Evolutionary conservation across 2,888 invertebrate genomes (phyloP).

Genomic region (Rosalia funebris): DNA sequence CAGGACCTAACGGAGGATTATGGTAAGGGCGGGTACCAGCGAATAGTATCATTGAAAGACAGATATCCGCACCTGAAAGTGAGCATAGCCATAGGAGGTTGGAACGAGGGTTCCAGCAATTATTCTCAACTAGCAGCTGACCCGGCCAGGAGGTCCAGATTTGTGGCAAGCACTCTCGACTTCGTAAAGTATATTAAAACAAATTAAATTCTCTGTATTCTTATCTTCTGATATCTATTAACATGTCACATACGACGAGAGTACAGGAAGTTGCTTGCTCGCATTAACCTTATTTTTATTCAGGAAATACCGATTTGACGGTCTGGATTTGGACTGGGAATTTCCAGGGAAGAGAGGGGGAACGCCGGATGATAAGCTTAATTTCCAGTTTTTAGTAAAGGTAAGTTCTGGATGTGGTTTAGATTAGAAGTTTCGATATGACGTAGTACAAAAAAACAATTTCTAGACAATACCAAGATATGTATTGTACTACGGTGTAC

Average conservation of each 20-base stretch:
- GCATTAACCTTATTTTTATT: slow-evolving; percentile 45
- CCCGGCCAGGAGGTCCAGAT: slow-evolving; percentile 70
- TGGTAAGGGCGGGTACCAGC: slow-evolving; percentile 77
- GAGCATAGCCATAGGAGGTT: slow-evolving; percentile 86
- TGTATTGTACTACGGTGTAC: too few species aligned
- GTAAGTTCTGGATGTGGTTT: too few species aligned
- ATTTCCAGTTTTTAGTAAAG: slow-evolving; percentile 81
- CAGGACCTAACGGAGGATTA: slow-evolving; percentile 80
- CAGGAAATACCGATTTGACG: slow-evolving; percentile 79
- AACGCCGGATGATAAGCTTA: slow-evolving; percentile 76
- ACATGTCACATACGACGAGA: too few species aligned
- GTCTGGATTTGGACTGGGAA: slow-evolving; percentile 87
- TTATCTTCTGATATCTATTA: too few species aligned
- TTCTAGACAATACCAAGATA: too few species aligned
- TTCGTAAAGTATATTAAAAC: slow-evolving; percentile 71
- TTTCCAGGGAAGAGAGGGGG: slow-evolving; percentile 85
- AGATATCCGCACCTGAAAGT: slow-evolving; percentile 76
- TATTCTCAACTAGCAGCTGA: slow-evolving; percentile 77
- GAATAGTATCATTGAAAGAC: slow-evolving; percentile 73
- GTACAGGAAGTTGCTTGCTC: too few species aligned
- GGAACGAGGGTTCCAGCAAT: slow-evolving; percentile 87
- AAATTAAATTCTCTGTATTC: neutral
- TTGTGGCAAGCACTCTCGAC: slow-evolving; percentile 75
- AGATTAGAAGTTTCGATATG: too few species aligned
- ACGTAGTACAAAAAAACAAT: too few species aligned